These are phyloP conservation scores for Hoplodrina blanda DNA, from an alignment of 2,888 invertebrate species.

Conservation along the genomic window DNA sequence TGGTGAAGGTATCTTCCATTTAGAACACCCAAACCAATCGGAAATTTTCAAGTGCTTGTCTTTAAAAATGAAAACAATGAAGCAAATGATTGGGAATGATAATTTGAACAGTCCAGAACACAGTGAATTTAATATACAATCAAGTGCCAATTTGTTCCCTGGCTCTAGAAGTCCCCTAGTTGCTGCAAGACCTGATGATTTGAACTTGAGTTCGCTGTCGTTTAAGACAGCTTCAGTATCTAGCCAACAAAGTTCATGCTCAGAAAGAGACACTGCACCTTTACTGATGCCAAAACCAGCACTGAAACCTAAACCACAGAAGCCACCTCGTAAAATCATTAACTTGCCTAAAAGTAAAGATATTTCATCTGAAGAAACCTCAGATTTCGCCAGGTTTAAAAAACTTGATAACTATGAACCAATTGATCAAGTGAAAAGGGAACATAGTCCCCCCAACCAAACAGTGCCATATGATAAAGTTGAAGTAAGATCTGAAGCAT, in stretches of 20 bases:
- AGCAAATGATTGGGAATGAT: conserved; percentile 94
- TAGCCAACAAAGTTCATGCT: conserved; percentile 81
- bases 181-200: conserved; percentile 89
- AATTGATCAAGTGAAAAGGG: conserved; percentile 87
- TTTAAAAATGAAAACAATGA: conserved; percentile 96
- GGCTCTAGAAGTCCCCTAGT: conserved; percentile 95
- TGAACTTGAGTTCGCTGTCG: conserved; percentile 85
- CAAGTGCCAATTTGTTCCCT: conserved; percentile 94
- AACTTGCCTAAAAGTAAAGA: conserved; percentile 84
- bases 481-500: conserved; percentile 94
- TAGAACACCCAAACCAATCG: conserved; percentile 95
- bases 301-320: conserved; percentile 91
- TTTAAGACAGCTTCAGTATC: conserved; percentile 85
- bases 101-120: conserved; percentile 92
- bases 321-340: conserved; percentile 91
- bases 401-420: conserved; percentile 89
- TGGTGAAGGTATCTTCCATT: conserved; percentile 95
- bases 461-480: conserved; percentile 93
- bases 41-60: conserved; percentile 96
- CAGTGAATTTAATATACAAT: conserved; percentile 93
- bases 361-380: conserved; percentile 83
- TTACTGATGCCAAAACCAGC: conserved; percentile 90
- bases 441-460: conserved; percentile 78
- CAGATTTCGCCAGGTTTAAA: conserved; percentile 89
- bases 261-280: conserved; percentile 85